A percentile compares a stretch with the other conserved stretches of the same genome.
Evolutionary conservation across 2,888 invertebrate species (phyloP).

Genomic region (Formica aserva): DNA sequence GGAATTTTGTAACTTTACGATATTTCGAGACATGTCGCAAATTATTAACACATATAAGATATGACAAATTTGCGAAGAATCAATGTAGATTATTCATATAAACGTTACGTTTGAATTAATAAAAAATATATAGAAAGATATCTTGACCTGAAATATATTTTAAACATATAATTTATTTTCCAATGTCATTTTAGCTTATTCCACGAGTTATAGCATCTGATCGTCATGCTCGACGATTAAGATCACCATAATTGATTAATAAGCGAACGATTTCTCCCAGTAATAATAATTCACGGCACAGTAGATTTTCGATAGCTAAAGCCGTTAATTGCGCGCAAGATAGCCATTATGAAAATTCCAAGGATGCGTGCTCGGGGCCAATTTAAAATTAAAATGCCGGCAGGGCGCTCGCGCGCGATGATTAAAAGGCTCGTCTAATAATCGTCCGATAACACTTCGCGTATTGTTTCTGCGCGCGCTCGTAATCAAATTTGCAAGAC

Average conservation of each 20-base stretch:
- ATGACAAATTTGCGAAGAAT: not conserved
- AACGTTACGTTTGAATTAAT: not conserved
- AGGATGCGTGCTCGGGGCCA: slow-evolving; percentile 23
- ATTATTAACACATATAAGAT: slow-evolving; percentile 20
- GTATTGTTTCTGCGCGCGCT: slow-evolving; percentile 45
- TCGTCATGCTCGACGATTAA: not conserved
- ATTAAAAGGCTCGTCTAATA: slow-evolving; percentile 49
- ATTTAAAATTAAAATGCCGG: slow-evolving; percentile 51
- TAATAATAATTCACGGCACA: slow-evolving; percentile 7
- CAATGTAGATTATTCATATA: slow-evolving; percentile 19
- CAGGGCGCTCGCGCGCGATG: slow-evolving; percentile 24
- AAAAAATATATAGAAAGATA: slow-evolving; percentile 5
- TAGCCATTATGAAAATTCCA: slow-evolving; percentile 43
- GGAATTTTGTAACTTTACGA: not conserved
- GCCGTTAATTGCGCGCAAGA: slow-evolving; percentile 41
- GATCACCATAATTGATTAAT: slow-evolving; percentile 48
- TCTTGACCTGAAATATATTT: not conserved
- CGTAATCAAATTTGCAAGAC: slow-evolving; percentile 57
- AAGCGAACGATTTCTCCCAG: slow-evolving; percentile 16
- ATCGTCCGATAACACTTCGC: slow-evolving; percentile 41
- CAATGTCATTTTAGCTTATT: slow-evolving; percentile 5
- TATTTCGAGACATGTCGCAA: not conserved
- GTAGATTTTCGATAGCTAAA: slow-evolving; percentile 46
- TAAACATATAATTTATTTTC: slow-evolving; percentile 36
- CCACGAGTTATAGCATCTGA: not conserved